Conservation (phyloP, 1,140 invertebrate species). For the Magallana angulata region DNA sequence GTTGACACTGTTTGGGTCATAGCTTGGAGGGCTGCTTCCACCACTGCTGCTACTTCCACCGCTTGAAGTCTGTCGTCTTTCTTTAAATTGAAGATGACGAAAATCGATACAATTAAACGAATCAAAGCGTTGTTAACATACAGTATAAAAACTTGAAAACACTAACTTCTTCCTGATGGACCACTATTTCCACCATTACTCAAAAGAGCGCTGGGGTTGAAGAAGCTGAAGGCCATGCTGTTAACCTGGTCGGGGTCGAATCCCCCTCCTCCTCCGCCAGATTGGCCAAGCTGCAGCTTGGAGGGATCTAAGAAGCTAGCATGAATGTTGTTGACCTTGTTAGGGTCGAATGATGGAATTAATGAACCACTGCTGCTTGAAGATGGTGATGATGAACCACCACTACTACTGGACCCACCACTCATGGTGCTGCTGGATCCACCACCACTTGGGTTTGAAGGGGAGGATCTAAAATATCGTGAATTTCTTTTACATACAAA, state of each 20-base stretch:
- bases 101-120: no score
- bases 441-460: not conserved
- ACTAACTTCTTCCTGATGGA: conserved; percentile 15
- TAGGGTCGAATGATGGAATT: conserved; percentile 57
- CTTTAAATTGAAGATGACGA: not conserved
- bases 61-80: not conserved
- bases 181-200: conserved; percentile 44
- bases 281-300: conserved; percentile 46
- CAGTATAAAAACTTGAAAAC: no score
- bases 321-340: conserved; percentile 53
- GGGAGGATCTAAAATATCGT: not conserved
- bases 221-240: conserved; percentile 51
- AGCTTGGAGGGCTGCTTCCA: conserved; percentile 25
- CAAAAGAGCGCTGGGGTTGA: conserved; percentile 50
- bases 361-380: conserved; percentile 10
- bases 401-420: conserved; percentile 18
- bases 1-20: conserved; percentile 54
- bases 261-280: conserved; percentile 51
- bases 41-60: not conserved
- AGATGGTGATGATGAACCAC: not conserved
- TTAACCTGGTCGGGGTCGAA: conserved; percentile 57
- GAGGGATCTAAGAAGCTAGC: conserved; percentile 55
- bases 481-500: no score
- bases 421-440: not conserved
- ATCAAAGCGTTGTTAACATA: no score